Conservation (phyloP, 1,140 invertebrate genomes). For the Drosophila truncata region DNA sequence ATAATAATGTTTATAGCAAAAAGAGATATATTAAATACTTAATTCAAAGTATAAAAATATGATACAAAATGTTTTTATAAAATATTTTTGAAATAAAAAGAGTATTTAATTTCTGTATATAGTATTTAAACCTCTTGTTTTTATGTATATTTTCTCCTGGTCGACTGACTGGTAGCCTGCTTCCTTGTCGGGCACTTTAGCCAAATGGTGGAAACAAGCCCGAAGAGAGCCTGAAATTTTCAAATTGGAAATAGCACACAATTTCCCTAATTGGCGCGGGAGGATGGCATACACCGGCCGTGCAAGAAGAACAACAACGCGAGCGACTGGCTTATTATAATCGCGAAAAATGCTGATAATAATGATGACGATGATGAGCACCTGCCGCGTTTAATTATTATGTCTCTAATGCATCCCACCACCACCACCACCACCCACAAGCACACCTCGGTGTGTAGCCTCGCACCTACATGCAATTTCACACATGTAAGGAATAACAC, state of each 20-base stretch:
- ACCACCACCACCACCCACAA: conserved; percentile 13
- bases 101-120: neutral
- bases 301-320: conserved; percentile 41
- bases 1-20: neutral
- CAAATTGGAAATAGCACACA: conserved; percentile 84
- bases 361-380: conserved; percentile 73
- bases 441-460: conserved; percentile 7
- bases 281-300: conserved; percentile 22
- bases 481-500: conserved; percentile 59
- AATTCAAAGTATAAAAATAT: neutral
- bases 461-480: conserved; percentile 70
- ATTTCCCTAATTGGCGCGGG: conserved; percentile 83
- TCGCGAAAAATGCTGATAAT: conserved; percentile 62
- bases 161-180: conserved; percentile 22
- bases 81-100: neutral
- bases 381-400: conserved; percentile 72
- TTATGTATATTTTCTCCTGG: conserved; percentile 34
- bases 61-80: neutral
- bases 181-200: conserved; percentile 63
- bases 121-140: neutral
- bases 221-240: conserved; percentile 66
- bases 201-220: conserved; percentile 38
- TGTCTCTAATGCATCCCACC: conserved; percentile 54
- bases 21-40: neutral
- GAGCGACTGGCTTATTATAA: conserved; percentile 62